A percentile compares a stretch with the other conserved stretches of the same genome.
Evolutionary conservation across 2,113 vertebrate genomes (phyloP).

Genomic region (Neolamprologus brichardi): DNA sequence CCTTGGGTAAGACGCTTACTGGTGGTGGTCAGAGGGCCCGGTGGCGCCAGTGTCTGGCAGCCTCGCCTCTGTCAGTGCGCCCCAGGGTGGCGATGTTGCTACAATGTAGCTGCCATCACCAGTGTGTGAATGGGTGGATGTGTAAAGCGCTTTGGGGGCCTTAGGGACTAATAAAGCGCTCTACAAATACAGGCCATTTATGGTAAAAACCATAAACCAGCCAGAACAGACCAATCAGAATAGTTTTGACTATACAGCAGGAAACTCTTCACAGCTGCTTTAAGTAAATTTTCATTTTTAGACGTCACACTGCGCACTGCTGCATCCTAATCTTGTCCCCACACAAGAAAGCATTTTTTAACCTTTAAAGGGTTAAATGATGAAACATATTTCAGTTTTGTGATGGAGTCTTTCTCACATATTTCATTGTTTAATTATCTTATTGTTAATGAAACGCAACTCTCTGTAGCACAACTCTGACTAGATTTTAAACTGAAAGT

Average conservation of each 20-base stretch:
- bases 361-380: neutral
- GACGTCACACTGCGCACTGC: neutral
- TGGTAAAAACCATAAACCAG: neutral
- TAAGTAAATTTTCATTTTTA: neutral
- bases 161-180: no score
- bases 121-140: no score
- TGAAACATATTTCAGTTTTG: neutral
- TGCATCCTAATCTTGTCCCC: neutral
- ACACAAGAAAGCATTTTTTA: neutral
- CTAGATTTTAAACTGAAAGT: neutral
- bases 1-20: no score
- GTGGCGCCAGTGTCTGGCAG: accelerated
- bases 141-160: no score
- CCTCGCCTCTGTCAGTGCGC: no score
- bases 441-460: accelerated
- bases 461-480: neutral
- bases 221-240: neutral
- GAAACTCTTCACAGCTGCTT: neutral
- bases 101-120: no score
- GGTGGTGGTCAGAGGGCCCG: no score
- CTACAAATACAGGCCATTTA: no score
- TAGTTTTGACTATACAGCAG: neutral
- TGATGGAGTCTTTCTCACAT: neutral
- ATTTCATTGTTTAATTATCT: accelerated
- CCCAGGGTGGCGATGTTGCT: no score